Base-by-base conservation (phyloP, 2,888 invertebrate species). In the Caenorhabditis sp. region DNA sequence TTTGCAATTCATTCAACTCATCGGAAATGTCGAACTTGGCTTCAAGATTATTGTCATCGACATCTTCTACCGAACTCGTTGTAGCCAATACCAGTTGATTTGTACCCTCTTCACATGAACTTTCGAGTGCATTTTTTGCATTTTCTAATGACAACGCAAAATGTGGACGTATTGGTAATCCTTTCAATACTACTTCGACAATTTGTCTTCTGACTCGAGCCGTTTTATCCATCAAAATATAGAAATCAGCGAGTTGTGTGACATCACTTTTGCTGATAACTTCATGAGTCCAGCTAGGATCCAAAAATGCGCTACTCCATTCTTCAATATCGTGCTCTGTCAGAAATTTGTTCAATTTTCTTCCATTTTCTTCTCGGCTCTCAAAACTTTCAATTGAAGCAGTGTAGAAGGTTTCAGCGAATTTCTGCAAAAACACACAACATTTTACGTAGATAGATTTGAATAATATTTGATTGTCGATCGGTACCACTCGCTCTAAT, bases 251-350 rank as follows among this genome's bases (percentile, higher is more conserved):
- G 24, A 85, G 77, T 61, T 76, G 79, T 10, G 68, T 71, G 0
- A 81, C 81, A 50, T 81, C 77, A 50, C 66, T 62, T 24, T 68
- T 64, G 63, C 82, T 69, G 58, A 85, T 84, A 51, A 85, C 85
- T 66, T 84, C 83, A 65, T 85, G 85, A 1, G 84, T 84, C 85
- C 85, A 85, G 21, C 69, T 68, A 1, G 85, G 85, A 62, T 85
- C 85, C 49, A 85, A 68, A 65, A 85, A 85, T n/a, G 81, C 79
- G 12, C 76, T 66, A 49, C 82, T 82, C 85, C 85, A 85, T 61
- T 84, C 83, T 43, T 83, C 85, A 62, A 85, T 85, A 58, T 84
- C 85, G 68, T 85, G 84, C 21, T 69, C 76, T 31, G 73, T 76
- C 58, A 84, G 49, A 69, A 84, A 84, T 26, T 81, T 70, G 51